These are phyloP conservation scores for Arctocebus calabarensis DNA, from an alignment of 2,797 vertebrate genomes.

Conservation along the genomic window DNA sequence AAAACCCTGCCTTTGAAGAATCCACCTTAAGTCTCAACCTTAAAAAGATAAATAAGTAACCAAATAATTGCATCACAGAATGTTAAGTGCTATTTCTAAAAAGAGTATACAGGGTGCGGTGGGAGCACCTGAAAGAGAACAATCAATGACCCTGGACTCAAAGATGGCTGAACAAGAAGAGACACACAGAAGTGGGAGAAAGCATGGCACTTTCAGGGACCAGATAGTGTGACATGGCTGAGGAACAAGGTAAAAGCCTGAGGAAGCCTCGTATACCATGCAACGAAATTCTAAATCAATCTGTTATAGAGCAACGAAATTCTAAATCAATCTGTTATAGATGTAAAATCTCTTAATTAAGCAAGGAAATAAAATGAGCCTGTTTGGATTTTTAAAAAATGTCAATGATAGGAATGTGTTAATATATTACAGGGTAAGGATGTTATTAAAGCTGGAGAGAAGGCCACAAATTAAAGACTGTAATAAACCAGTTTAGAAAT, in stretches of 20 bases:
- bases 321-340: not conserved
- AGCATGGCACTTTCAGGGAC: not conserved
- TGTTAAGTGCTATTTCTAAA: not conserved
- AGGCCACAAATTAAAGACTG: not conserved
- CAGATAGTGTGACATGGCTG: not conserved
- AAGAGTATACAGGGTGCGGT: not conserved
- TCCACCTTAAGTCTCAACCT: not conserved
- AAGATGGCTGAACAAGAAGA: not conserved
- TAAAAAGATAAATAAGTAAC: constrained; percentile 13
- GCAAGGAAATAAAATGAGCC: not conserved
- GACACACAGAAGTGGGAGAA: not conserved
- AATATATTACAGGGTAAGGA: constrained; percentile 23
- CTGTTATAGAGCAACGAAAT: not conserved
- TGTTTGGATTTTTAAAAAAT: constrained; percentile 52
- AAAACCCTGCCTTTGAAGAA: not conserved
- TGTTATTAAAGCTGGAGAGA: not conserved
- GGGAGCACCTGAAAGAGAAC: not conserved
- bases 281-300: not conserved
- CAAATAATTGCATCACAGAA: not conserved
- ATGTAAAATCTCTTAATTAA: constrained; percentile 51
- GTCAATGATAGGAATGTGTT: not conserved
- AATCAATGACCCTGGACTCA: not conserved
- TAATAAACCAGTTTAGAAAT: not conserved
- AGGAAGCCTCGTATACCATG: not conserved
- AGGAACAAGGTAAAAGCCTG: not conserved